Evolutionary conservation across 1,140 invertebrate species (phyloP), one percentile per base, ranked within the genome.

Genomic region (Drosophila busckii): DNA sequence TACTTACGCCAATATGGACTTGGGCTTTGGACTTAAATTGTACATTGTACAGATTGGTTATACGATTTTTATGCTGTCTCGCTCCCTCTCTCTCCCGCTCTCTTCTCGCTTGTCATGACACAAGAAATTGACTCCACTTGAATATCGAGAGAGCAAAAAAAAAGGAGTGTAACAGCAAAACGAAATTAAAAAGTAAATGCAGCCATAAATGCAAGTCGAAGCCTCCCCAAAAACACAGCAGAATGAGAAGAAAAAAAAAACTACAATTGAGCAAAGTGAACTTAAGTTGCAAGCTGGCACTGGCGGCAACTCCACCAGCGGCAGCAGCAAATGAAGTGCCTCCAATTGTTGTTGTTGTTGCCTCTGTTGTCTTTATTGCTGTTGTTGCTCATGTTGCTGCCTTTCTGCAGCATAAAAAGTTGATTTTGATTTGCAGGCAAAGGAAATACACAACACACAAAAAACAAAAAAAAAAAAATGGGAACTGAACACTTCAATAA

Each of bases 71-170:
- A n/a, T n/a, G n/a, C n/a, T n/a, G n/a, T n/a, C n/a, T n/a, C n/a
- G n/a, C n/a, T n/a, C n/a, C n/a, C n/a, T n/a, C n/a, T n/a, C n/a
- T n/a, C n/a, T n/a, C n/a, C n/a, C n/a, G n/a, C n/a, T n/a, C n/a
- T n/a, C n/a, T n/a, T n/a, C n/a, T n/a, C n/a, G n/a, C 54, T 76
- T 78, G 73, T 78, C 71, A 78, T 80, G 75, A 80, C 75, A 80
- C 83, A 80, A 82, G 75, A 80, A 80, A 80, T 80, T 82, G 75
- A 80, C 75, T 80, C 75, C 75, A 80, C 75, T 80, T 80, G 75
- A 80, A 82, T 54, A 66, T 80, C 73, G 64, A 75, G n/a, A n/a
- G n/a, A n/a, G n/a, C n/a, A n/a, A n/a, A n/a, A n/a, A n/a, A 80
- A 82, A 80, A 82, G 75, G 75, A 75, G 73, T 69, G 69, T 75